Conservation (phyloP, 1,140 invertebrate species). For the Orius insidiosus region DNA sequence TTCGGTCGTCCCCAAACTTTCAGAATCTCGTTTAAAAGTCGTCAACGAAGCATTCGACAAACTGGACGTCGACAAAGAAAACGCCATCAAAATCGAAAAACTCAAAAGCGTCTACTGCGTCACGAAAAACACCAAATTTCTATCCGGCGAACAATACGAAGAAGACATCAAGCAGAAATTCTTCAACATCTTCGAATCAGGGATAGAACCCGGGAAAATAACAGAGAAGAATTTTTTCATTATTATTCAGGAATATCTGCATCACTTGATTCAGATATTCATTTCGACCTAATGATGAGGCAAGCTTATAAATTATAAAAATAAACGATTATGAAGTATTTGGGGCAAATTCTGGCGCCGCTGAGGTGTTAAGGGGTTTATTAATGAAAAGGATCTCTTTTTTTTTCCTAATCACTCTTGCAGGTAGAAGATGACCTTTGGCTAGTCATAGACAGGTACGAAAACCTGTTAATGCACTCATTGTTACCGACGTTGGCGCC, state of each 20-base stretch:
- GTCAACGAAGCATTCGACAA: constrained; percentile 77
- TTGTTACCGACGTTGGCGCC: too few relatives aligned
- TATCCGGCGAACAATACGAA: constrained; percentile 77
- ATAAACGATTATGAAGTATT: too few relatives aligned
- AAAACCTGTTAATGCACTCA: too few relatives aligned
- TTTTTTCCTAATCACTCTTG: too few relatives aligned
- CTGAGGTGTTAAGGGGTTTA: too few relatives aligned
- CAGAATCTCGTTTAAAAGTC: constrained; percentile 28
- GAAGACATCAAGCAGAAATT: constrained; percentile 73
- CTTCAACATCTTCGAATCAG: constrained; percentile 78
- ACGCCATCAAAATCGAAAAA: constrained; percentile 69
- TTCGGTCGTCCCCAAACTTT: too few relatives aligned
- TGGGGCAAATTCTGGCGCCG: too few relatives aligned
- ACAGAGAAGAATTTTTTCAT: constrained; percentile 87
- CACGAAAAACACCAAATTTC: constrained; percentile 58
- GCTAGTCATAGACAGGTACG: too few relatives aligned
- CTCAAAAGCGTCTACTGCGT: constrained; percentile 67
- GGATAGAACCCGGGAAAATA: constrained; percentile 26
- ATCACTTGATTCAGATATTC: constrained; percentile 82
- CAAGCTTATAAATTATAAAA: constrained; percentile 73
- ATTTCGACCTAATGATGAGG: constrained; percentile 91
- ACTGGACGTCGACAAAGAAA: constrained; percentile 73
- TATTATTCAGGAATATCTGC: constrained; percentile 87
- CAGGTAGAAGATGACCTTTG: too few relatives aligned
- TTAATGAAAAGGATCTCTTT: too few relatives aligned